Evolutionary conservation across 2,888 invertebrate genomes (phyloP).

Genomic region (Mimumesa dahlbomi): DNA sequence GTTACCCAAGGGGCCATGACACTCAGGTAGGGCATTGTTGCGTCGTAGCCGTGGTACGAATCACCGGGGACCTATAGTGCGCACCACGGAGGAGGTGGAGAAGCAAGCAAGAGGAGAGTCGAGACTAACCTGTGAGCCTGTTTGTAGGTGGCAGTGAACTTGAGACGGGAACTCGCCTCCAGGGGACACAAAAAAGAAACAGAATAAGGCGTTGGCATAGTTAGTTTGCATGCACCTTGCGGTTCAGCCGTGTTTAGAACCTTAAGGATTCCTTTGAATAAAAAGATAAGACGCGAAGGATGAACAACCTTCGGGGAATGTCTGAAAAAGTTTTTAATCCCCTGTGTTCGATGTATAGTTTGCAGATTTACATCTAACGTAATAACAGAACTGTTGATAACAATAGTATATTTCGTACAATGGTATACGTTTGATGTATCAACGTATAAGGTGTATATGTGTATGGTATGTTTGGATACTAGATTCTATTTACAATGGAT

Average conservation of each 20-base stretch:
- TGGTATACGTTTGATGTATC: no score
- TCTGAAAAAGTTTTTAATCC: neutral
- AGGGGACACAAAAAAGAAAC: conserved; percentile 42
- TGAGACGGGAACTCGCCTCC: conserved; percentile 61
- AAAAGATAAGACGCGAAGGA: conserved; percentile 15
- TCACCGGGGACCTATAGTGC: conserved; percentile 20
- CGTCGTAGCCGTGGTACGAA: conserved; percentile 45
- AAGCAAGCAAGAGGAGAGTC: conserved; percentile 22
- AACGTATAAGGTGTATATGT: no score
- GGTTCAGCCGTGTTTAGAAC: conserved; percentile 35
- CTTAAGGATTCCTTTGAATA: conserved; percentile 5
- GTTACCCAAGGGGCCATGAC: conserved; percentile 58
- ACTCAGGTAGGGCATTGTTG: conserved; percentile 64
- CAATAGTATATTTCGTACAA: no score
- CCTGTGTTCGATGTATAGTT: neutral
- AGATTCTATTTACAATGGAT: no score
- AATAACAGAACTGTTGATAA: no score
- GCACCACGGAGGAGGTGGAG: conserved; percentile 15
- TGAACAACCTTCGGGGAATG: conserved; percentile 8
- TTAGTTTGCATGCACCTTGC: conserved; percentile 63
- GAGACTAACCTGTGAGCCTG: conserved; percentile 54
- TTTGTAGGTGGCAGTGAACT: conserved; percentile 70
- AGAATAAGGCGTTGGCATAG: conserved; percentile 28
- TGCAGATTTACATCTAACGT: no score
- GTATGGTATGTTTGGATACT: no score